phyloP scores from a whole-genome alignment of 2,888 invertebrate genomes.

The Morinoia aosen region DNA sequence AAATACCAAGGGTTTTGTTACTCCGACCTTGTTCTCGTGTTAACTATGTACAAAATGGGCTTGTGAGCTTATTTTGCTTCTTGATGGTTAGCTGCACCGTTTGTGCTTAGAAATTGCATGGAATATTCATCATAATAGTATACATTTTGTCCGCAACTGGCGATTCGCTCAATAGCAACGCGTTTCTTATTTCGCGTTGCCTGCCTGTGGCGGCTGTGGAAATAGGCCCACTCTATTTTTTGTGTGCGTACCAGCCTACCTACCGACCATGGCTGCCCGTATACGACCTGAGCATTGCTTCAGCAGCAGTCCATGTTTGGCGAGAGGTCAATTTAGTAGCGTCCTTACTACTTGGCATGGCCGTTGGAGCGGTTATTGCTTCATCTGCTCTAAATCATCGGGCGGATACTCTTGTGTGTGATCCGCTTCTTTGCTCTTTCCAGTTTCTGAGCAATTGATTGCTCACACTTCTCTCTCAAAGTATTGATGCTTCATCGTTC shows the following conservation, averaged over 20 bases:
- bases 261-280: not conserved
- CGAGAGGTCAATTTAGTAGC: not conserved
- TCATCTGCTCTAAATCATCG: not conserved
- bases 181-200: not conserved
- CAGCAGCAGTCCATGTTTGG: not conserved
- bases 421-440: not conserved
- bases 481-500: too few species aligned
- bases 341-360: not conserved
- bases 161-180: not conserved
- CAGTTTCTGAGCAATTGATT: not conserved
- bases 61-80: too few species aligned
- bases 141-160: too few species aligned
- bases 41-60: too few species aligned
- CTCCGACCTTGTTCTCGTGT: too few species aligned
- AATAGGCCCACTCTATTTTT: not conserved
- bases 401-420: not conserved
- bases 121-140: too few species aligned
- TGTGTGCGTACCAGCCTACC: not conserved
- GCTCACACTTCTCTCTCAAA: not conserved
- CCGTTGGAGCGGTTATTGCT: not conserved
- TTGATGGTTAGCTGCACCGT: too few species aligned
- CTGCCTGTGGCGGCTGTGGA: not conserved
- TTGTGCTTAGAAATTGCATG: too few species aligned
- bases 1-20: too few species aligned
- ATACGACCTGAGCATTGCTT: not conserved